phyloP scores from a whole-genome alignment of 2,888 invertebrate genomes.

The Pyrocoelia pectoralis region DNA sequence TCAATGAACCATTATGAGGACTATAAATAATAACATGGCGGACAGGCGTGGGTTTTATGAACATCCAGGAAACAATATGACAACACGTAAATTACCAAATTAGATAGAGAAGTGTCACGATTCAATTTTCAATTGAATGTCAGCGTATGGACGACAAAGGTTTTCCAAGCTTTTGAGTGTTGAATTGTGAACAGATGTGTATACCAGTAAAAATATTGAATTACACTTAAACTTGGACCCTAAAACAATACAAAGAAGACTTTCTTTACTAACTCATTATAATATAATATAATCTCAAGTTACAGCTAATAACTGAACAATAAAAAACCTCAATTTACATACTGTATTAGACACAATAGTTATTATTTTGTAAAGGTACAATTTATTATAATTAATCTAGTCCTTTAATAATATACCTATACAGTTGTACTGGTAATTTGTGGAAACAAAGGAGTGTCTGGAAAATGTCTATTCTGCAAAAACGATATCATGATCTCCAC shows the following conservation, averaged over 20 bases:
- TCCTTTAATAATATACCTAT: too few species aligned
- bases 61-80: slow-evolving; percentile 54
- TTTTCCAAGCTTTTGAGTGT: slow-evolving; percentile 13
- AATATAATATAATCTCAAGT: not conserved
- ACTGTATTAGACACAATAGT: too few species aligned
- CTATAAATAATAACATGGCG: slow-evolving; percentile 56
- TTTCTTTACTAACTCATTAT: not conserved
- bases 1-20: slow-evolving; percentile 59
- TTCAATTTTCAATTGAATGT: slow-evolving; percentile 26
- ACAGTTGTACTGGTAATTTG: not conserved
- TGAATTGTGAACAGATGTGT: slow-evolving; percentile 12
- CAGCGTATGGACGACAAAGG: slow-evolving; percentile 16
- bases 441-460: not conserved
- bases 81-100: slow-evolving; percentile 52
- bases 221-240: not conserved
- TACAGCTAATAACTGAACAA: not conserved
- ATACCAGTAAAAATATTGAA: not conserved
- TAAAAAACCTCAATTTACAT: not conserved
- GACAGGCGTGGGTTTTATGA: slow-evolving; percentile 53
- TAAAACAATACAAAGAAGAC: not conserved
- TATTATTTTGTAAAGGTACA: too few species aligned
- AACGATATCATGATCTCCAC: slow-evolving; percentile 20
- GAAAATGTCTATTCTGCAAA: slow-evolving; percentile 13
- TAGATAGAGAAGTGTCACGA: slow-evolving; percentile 41
- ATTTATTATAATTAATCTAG: too few species aligned